phyloP scores from a whole-genome alignment of 2,113 vertebrate genomes.

The Sebastes fasciatus region DNA sequence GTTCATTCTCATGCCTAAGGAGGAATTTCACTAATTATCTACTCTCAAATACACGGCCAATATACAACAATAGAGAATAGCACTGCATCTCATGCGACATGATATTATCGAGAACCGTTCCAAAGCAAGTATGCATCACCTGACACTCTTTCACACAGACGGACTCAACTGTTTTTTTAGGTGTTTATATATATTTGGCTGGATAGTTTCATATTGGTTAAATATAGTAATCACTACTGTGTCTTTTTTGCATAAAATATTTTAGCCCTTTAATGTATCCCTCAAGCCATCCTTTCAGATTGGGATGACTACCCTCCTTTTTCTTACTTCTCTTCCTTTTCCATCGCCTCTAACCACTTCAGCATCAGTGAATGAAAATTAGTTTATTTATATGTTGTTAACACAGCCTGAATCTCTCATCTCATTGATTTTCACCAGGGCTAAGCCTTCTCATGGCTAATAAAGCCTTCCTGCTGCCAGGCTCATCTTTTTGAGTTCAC shows the following conservation, averaged over 20 bases:
- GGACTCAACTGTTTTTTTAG: neutral
- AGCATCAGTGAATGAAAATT: neutral
- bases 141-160: neutral
- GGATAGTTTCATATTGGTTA: neutral
- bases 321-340: neutral
- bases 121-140: neutral
- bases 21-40: neutral
- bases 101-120: neutral
- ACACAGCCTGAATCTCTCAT: neutral
- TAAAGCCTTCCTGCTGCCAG: constrained; percentile 14
- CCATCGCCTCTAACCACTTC: neutral
- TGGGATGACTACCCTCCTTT: neutral
- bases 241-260: neutral
- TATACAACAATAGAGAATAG: neutral
- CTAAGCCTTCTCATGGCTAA: constrained; percentile 14
- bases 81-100: neutral
- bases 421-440: neutral
- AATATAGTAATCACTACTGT: neutral
- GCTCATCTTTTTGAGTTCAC: constrained; percentile 1
- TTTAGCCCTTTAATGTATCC: neutral
- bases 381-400: constrained; percentile 6
- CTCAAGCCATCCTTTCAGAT: neutral
- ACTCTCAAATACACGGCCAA: neutral
- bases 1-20: neutral
- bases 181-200: neutral